Evolutionary conservation across 2,797 vertebrate genomes (phyloP).

Genomic region (Sparus aurata): DNA sequence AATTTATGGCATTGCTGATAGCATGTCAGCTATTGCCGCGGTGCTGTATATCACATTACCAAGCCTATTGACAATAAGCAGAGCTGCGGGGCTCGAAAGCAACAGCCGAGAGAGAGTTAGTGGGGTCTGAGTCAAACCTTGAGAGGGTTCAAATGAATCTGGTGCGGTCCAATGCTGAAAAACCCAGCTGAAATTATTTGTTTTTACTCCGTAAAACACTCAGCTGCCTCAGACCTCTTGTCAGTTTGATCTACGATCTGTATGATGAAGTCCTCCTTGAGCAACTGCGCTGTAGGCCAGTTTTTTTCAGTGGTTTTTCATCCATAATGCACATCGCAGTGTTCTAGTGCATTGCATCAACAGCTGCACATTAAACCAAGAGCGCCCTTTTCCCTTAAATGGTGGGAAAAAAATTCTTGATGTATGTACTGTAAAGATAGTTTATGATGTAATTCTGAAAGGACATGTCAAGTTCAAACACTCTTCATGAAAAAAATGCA

Average conservation of each 20-base stretch:
- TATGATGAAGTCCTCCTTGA: constrained; percentile 45
- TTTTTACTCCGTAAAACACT: constrained; percentile 61
- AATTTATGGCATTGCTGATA: constrained; percentile 75
- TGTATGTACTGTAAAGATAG: constrained; percentile 33
- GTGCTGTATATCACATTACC: constrained; percentile 76
- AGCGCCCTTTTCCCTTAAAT: constrained; percentile 30
- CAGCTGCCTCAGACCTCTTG: constrained; percentile 52
- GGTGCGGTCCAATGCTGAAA: constrained; percentile 47
- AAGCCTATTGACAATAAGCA: constrained; percentile 71
- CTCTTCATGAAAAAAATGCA: constrained; percentile 18
- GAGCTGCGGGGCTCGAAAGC: constrained; percentile 41
- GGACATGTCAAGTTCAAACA: constrained; percentile 49
- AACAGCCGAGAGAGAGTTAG: constrained; percentile 46
- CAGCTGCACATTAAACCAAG: constrained; percentile 44
- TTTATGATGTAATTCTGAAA: constrained; percentile 56
- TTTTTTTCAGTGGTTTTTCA: constrained; percentile 39
- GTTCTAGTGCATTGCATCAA: constrained; percentile 38
- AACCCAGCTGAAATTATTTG: constrained; percentile 50
- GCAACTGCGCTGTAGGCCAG: constrained; percentile 33
- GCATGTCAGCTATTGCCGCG: constrained; percentile 66
- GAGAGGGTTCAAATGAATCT: constrained; percentile 58
- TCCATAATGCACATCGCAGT: constrained; percentile 48
- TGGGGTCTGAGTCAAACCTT: constrained; percentile 58
- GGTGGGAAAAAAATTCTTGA: constrained; percentile 41
- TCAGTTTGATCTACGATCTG: constrained; percentile 67